Conservation (phyloP, 2,113 vertebrate genomes). For the Oryzias javanicus region DNA sequence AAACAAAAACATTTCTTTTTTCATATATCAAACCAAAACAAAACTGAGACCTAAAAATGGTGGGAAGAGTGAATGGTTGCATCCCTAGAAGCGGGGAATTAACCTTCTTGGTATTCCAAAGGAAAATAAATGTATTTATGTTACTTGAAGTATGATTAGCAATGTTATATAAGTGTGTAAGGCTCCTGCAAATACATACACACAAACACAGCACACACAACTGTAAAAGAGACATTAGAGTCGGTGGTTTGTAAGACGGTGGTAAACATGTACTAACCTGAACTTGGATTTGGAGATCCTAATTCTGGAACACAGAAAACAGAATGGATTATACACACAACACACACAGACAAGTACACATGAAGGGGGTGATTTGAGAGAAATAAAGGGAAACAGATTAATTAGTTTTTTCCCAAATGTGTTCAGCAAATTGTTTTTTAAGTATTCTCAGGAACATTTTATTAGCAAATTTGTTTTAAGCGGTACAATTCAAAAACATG, state of each 20-base stretch:
- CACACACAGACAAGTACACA: slow-evolving; percentile 57
- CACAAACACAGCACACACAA: slow-evolving; percentile 17
- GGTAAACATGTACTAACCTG: slow-evolving; percentile 87
- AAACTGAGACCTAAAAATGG: too few species aligned
- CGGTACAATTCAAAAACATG: slow-evolving; percentile 12
- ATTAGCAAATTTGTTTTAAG: neutral
- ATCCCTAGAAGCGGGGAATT: too few species aligned
- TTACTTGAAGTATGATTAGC: too few species aligned
- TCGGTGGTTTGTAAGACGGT: slow-evolving; percentile 39
- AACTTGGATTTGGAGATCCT: slow-evolving; percentile 99
- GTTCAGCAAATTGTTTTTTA: too few species aligned
- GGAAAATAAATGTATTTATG: too few species aligned
- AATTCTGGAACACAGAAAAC: slow-evolving; percentile 94
- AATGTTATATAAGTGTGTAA: neutral
- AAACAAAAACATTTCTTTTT: too few species aligned
- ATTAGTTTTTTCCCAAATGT: too few species aligned
- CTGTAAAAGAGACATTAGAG: slow-evolving; percentile 35
- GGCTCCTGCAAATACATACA: slow-evolving; percentile 19
- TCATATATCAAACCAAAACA: too few species aligned
- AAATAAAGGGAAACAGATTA: too few species aligned
- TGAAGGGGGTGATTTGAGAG: slow-evolving; percentile 58
- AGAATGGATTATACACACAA: slow-evolving; percentile 83
- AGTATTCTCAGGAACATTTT: too few species aligned
- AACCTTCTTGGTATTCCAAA: too few species aligned
- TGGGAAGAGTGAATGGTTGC: too few species aligned